Percentiles rank a stretch among this genome's conserved stretches.
Conservation (phyloP, 2,113 vertebrate genomes). For the Nannobrachium achirus region DNA sequence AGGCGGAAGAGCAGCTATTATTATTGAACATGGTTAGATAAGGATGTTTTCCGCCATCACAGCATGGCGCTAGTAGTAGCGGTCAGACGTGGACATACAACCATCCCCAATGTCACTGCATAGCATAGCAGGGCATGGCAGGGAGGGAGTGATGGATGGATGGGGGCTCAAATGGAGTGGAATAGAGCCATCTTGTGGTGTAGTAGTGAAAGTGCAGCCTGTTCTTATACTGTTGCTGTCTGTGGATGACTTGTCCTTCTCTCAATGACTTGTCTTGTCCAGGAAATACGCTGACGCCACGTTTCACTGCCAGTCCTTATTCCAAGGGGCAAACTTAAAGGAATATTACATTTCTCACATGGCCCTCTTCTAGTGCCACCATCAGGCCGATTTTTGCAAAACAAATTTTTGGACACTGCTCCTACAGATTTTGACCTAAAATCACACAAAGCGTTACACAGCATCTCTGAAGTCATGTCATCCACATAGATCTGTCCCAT, state of each 20-base stretch:
- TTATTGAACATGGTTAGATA: conserved; percentile 10
- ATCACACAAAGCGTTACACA: no score
- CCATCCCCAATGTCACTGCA: conserved; percentile 14
- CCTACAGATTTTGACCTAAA: no score
- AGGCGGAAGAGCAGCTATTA: conserved; percentile 4
- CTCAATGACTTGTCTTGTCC: background rate
- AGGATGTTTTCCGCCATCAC: conserved; percentile 48
- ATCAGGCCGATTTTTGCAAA: no score
- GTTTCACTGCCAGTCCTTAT: background rate
- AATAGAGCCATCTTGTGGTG: conserved; percentile 66
- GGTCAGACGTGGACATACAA: conserved; percentile 28
- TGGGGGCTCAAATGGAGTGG: conserved; percentile 24
- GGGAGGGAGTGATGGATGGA: no score
- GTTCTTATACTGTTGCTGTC: background rate
- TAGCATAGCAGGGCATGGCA: no score
- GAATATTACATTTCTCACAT: no score
- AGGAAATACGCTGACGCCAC: background rate
- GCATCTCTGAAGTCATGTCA: no score
- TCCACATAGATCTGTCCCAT: no score
- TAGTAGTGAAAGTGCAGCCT: no score
- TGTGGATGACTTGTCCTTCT: background rate
- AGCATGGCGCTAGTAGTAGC: conserved; percentile 36
- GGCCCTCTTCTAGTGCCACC: no score
- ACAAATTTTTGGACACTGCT: no score
- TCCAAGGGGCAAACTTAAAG: background rate